Conservation (phyloP, 2,797 vertebrate species). For the Astyanax mexicanus region DNA sequence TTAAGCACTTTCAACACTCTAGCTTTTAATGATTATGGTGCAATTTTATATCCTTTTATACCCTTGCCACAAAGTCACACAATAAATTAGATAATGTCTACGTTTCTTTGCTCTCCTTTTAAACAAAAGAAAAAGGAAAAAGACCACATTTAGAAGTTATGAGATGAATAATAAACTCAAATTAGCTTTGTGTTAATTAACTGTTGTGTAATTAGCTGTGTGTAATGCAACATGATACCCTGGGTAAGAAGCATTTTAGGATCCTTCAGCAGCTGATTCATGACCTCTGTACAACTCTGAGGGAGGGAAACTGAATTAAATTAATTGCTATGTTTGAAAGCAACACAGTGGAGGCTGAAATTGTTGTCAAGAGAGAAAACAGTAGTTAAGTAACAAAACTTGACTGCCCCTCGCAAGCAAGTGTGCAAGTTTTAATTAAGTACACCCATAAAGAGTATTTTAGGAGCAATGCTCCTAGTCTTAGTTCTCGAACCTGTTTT, state of each 20-base stretch:
- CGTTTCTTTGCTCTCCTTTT: conserved; percentile 39
- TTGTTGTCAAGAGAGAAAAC: conserved; percentile 63
- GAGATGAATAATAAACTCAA: conserved; percentile 49
- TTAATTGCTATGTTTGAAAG: conserved; percentile 57
- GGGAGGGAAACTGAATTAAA: conserved; percentile 54
- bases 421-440: conserved; percentile 73
- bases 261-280: conserved; percentile 56
- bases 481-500: conserved; percentile 70
- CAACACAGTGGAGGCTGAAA: conserved; percentile 66
- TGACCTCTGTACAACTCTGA: conserved; percentile 63
- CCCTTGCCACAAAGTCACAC: conserved; percentile 48
- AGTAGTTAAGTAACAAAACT: conserved; percentile 52
- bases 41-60: conserved; percentile 51
- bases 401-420: conserved; percentile 62
- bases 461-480: conserved; percentile 67
- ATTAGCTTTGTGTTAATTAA: conserved; percentile 28
- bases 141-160: conserved; percentile 46
- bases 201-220: too few relatives aligned
- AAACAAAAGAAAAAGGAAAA: conserved; percentile 39
- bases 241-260: conserved; percentile 47
- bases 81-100: conserved; percentile 63
- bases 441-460: conserved; percentile 78
- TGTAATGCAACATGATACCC: conserved; percentile 25
- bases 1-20: conserved; percentile 42
- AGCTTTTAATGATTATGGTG: conserved; percentile 56